Evolutionary conservation across 2,888 invertebrate species (phyloP).

Genomic region (Ichneumoninae sp.): DNA sequence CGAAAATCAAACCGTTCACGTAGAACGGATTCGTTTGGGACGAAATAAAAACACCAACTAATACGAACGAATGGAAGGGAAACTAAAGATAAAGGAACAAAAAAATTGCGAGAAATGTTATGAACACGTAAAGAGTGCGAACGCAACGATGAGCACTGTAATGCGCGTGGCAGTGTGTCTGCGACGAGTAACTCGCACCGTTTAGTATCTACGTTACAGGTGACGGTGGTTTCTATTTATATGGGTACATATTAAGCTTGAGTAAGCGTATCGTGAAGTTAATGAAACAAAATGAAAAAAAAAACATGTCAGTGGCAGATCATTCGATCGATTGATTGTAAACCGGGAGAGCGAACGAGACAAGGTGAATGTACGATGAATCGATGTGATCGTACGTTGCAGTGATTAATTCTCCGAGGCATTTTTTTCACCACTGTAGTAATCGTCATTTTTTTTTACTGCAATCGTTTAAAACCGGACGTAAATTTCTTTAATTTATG

Average conservation of each 20-base stretch:
- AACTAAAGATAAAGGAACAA: not conserved
- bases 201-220: conserved; percentile 74
- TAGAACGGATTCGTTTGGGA: not conserved
- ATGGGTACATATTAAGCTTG: conserved; percentile 73
- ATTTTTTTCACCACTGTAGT: not conserved
- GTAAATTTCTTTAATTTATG: not conserved
- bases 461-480: not conserved
- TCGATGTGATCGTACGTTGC: conserved; percentile 44
- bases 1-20: not conserved
- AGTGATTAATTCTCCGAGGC: conserved; percentile 11
- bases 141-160: conserved; percentile 37
- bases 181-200: conserved; percentile 58
- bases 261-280: conserved; percentile 69
- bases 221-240: conserved; percentile 77
- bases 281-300: not conserved
- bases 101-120: conserved; percentile 10
- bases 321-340: conserved; percentile 42
- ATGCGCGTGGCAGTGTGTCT: conserved; percentile 16
- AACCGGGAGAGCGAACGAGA: conserved; percentile 22
- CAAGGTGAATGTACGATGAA: conserved; percentile 16
- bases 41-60: conserved; percentile 12
- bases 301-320: conserved; percentile 24
- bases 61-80: conserved; percentile 1
- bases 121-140: conserved; percentile 16
- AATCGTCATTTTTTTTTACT: not conserved